Base-by-base conservation (phyloP, 2,113 vertebrate genomes). In the Bos indicus region DNA sequence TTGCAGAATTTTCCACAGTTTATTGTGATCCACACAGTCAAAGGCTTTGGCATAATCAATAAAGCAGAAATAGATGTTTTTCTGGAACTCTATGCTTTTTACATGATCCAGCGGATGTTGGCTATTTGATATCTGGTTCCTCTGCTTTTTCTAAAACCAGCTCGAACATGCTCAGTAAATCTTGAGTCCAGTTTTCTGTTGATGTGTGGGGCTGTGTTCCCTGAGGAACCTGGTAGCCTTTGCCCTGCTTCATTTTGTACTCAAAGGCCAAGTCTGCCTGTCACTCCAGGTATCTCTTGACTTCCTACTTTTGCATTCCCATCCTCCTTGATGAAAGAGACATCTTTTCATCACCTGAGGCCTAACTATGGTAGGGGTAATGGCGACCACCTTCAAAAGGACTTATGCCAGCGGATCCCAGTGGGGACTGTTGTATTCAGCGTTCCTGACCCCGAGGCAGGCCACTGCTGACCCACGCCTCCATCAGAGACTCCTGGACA, bases 311-410 rank as follows among this genome's bases (percentile, higher is more conserved):
- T 71, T 23, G 67, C n/a, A 40, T 12, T 40, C 67, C 67, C 6
- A 1, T 71, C n/a, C 67, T 71, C 67, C 36, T 12, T 40, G n/a
- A 71, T 40, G 10, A 23, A 40, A 40, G 40, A 11, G 19, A 71
- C 10, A 71, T 40, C n/a, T 71, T 71, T 71, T 13, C 67, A 40
- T 71, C 36, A 40, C n/a, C 19, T 23, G 19, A 40, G 19, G n/a
- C n/a, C 19, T 71, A 21, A 36, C 64, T 19, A 40, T 71, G n/a
- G 19, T 12, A 71, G 19, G 67, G 19, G 67, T 40, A 40, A 40
- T 23, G n/a, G 19, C 0, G 0, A 71, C 19, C 5, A 23, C n/a
- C 11, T 23, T 40, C 67, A 71, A 40, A 71, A 13, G n/a, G 19
- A 71, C n/a, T 40, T 40, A 40, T 0, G 19, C n/a, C 33, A 71